A percentile compares a stretch with the other conserved stretches of the same genome.
Conservation (phyloP, 2,113 vertebrate species). For the Octodon degus region DNA sequence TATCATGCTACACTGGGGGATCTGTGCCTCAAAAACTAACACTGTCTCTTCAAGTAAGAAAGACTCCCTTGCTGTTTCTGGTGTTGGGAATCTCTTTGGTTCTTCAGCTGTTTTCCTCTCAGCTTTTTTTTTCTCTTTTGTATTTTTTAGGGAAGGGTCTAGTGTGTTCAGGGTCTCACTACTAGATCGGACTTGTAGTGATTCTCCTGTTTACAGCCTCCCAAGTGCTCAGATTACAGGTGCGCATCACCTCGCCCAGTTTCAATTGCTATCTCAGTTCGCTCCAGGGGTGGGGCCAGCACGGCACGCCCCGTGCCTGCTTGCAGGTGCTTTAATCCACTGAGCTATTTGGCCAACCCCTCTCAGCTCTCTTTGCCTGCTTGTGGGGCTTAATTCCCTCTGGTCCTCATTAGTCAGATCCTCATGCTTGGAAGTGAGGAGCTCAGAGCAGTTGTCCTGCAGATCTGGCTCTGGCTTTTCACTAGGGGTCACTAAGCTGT, state of each 20-base stretch:
- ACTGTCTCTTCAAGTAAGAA: not conserved
- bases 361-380: not conserved
- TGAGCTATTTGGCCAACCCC: too few relatives aligned
- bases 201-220: too few relatives aligned
- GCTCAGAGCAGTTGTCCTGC: not conserved
- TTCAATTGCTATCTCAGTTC: too few relatives aligned
- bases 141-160: too few relatives aligned
- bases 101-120: not conserved
- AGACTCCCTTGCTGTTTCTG: not conserved
- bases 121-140: too few relatives aligned
- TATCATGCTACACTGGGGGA: not conserved
- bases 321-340: too few relatives aligned
- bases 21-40: not conserved
- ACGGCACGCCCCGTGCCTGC: too few relatives aligned
- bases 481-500: not conserved
- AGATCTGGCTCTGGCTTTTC: not conserved
- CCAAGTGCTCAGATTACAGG: too few relatives aligned
- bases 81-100: not conserved
- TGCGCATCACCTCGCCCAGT: too few relatives aligned
- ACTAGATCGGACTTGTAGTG: too few relatives aligned
- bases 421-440: not conserved
- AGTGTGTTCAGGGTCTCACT: too few relatives aligned
- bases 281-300: too few relatives aligned
- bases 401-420: not conserved
- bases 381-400: not conserved